Base-by-base conservation (phyloP, 2,113 vertebrate species). In the Phoenicopterus ruber region DNA sequence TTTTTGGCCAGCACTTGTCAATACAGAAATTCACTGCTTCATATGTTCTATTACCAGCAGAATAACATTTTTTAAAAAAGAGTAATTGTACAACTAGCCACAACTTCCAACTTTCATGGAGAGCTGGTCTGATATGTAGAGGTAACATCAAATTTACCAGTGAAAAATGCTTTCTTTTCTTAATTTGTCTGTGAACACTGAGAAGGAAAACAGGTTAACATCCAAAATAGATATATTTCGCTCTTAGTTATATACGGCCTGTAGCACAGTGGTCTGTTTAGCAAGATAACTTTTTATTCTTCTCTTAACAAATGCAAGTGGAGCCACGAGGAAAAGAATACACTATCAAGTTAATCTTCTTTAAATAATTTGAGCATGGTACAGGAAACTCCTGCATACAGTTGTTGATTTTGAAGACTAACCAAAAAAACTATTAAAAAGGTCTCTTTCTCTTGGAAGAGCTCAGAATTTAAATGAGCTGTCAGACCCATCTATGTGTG, bases 1-100 rank as follows among this genome's bases (percentile, higher is more conserved):
- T 77, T 98, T 96, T 98, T 98, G 98, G 98, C 98, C 49, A 79
- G 59, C 57, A 47, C 71, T 91, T 96, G 78, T 98, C 96, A 96
- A 91, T 97, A 96, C 62, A 96, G 96, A 93, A 97, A 95, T 96
- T 94, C 89, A 49, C 90, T 96, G 42, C 59, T 96, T 97, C 74
- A 24, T 96, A 84, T 90, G 91, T 92, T 88, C 88, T 96, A 87
- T 97, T 97, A 97, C 97, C 90, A 96, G 74, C n/a, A 96, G 82
- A 97, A 96, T 97, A 97, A 93, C 86, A 91, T 62, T 82, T 81
- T 54, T 2, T 2, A 57, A 91, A 67, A 54, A 88, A 96, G 54
- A 79, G 20, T 47, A 80, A 81, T 62, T 88, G 67, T 93, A 62
- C 91, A 95, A 88, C 58, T 38, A 93, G 66, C 40, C 57, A 44